These are phyloP conservation scores for Hermodice carunculata DNA, from an alignment of 2,888 invertebrate genomes.

Conservation along the genomic window DNA sequence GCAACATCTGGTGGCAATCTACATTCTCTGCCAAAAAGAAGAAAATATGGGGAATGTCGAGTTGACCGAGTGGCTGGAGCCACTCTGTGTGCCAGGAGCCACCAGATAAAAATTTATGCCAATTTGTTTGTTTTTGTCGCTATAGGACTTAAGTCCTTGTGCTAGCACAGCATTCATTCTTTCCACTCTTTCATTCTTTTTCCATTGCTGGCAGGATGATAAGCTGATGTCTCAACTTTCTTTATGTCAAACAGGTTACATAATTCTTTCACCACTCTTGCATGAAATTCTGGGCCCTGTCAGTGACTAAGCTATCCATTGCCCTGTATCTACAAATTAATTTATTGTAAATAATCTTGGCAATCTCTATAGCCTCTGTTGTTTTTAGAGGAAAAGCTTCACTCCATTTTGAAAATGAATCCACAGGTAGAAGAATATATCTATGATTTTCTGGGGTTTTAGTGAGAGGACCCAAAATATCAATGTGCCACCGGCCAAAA, in stretches of 20 bases:
- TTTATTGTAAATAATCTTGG: not conserved
- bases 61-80: too few relatives aligned
- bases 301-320: not conserved
- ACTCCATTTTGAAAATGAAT: not conserved
- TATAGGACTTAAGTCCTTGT: too few relatives aligned
- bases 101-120: too few relatives aligned
- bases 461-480: not conserved
- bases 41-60: too few relatives aligned
- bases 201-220: not conserved
- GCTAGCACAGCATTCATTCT: not conserved
- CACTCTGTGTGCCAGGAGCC: too few relatives aligned
- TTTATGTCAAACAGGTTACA: not conserved
- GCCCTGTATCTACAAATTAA: not conserved
- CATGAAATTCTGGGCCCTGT: constrained; percentile 2
- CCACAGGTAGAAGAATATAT: not conserved
- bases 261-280: not conserved
- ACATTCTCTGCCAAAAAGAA: too few relatives aligned
- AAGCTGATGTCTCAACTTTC: not conserved
- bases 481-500: not conserved
- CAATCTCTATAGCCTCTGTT: not conserved
- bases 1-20: too few relatives aligned
- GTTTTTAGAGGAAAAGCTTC: not conserved
- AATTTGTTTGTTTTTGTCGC: too few relatives aligned
- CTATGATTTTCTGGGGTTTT: not conserved
- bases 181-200: too few relatives aligned